Evolutionary conservation across 2,888 invertebrate genomes (phyloP), one percentile per base, ranked within the genome.

Genomic region (Dione vanillae): DNA sequence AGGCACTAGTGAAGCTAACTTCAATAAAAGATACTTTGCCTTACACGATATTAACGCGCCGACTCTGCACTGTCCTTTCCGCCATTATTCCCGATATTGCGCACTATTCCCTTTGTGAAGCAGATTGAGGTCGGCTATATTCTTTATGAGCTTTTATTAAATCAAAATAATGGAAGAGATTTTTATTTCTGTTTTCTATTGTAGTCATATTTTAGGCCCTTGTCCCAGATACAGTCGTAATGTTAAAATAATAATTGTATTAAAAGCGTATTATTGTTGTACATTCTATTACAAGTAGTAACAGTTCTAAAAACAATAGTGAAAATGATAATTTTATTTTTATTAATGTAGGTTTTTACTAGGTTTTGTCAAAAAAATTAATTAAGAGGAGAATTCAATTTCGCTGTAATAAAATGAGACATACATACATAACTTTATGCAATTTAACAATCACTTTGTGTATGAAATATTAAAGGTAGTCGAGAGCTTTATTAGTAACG

Each of bases 141-240:
- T 51, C 68, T 68, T 68, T 68, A 68, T 62, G 61, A 61, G 62
- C 51, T 35, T 52, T 68, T 68, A 68, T 68, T 51, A 68, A 68
- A 51, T 43, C 68, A 43, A 68, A 49, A 52, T 52, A 62, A 54
- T 68, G 51, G 45, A 62, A 68, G 52, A 61, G 19, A 37, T 37
- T 64, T 64, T 51, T 37, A 40, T 64, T 49, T 64, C 37, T 35
- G 40, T 64, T 61, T 45, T n/a, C 16, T n/a, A 45, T 35, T 45
- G 61, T 45, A 61, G n/a, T 61, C 35, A 40, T 2, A 35, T 56
- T 56, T 56, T 40, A 56, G 56, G 16, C 56, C 37, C 56, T 56
- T 56, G 37, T 56, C 37, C 56, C 37, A 56, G 37, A 56, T 56
- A 40, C 37, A 11, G 56, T 8, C 16, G 16, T 37, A 56, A 56